Evolutionary conservation across 2,888 invertebrate species (phyloP), one percentile per base, ranked within the genome.

Genomic region (Polyommatus icarus): DNA sequence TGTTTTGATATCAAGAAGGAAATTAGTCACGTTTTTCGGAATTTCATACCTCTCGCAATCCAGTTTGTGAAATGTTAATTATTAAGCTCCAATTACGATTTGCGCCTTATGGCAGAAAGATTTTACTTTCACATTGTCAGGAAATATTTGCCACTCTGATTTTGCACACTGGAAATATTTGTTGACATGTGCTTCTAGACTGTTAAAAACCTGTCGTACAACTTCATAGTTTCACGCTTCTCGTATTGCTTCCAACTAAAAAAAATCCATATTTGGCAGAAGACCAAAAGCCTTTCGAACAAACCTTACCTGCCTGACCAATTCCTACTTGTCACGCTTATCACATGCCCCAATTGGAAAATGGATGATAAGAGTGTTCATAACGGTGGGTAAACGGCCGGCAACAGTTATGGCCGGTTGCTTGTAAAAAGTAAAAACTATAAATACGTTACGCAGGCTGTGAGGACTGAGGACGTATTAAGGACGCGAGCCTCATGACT

Each of bases 321-420:
- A 15, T 15, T 67, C 67, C 67, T 67, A 67, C 67, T 67, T 32
- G 67, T 67, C 67, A 67, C 67, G 67, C 67, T 67, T 67, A 67
- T 67, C 67, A 73, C 73, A 46, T 46, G 40, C 40, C 40, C 46
- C 73, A 50, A 73, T 20, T 46, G 73, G 73, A 73, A 20, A 73
- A 73, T 40, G 20, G 40, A 46, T 50, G 73, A 20, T 84, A 85
- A 77, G 67, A 72, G 76, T 77, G 76, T 75, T 78, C 75, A 46
- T 86, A 87, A 88, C 85, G 85, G 86, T 85, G 88, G 86, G 87
- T 88, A 83, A 80, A 78, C 82, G 84, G 84, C 89, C 88, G 89
- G 88, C 87, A 88, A 86, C 82, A 81, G 86, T 85, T 84, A 87
- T 86, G 87, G 86, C 57, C 40, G 75, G 75, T 71, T 71, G 76